Conservation (phyloP, 2,113 vertebrate species). For the Gallinago undulata region DNA sequence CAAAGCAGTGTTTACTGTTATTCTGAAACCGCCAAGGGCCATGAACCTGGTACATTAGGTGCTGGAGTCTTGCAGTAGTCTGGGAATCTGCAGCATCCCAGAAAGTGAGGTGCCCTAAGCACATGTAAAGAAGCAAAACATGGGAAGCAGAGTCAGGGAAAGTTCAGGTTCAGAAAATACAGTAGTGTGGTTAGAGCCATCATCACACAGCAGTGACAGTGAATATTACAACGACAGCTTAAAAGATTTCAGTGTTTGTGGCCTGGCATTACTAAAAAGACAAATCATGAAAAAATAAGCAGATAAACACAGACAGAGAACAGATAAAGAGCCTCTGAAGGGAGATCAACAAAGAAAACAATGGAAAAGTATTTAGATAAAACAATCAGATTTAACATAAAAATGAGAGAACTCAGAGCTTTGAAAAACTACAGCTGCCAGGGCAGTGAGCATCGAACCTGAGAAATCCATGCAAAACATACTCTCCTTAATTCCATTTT, state of each 20-base stretch:
- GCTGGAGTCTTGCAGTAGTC: not conserved
- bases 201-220: not conserved
- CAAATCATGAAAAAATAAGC: not conserved
- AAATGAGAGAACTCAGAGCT: not conserved
- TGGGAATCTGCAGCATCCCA: not conserved
- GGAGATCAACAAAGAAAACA: not conserved
- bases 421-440: not conserved
- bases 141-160: not conserved
- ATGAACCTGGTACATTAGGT: not conserved
- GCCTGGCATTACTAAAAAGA: not conserved
- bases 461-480: not conserved
- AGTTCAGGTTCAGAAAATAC: not conserved
- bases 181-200: not conserved
- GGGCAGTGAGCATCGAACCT: accelerated
- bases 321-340: not conserved
- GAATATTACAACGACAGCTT: not conserved
- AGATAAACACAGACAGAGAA: not conserved
- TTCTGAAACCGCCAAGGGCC: not conserved
- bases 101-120: not conserved
- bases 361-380: not conserved
- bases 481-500: not conserved
- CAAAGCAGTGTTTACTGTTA: not conserved
- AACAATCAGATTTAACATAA: not conserved
- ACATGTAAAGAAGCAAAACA: not conserved
- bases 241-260: not conserved